These are phyloP conservation scores for Macropis europaea DNA, from an alignment of 2,888 invertebrate genomes.

Conservation along the genomic window DNA sequence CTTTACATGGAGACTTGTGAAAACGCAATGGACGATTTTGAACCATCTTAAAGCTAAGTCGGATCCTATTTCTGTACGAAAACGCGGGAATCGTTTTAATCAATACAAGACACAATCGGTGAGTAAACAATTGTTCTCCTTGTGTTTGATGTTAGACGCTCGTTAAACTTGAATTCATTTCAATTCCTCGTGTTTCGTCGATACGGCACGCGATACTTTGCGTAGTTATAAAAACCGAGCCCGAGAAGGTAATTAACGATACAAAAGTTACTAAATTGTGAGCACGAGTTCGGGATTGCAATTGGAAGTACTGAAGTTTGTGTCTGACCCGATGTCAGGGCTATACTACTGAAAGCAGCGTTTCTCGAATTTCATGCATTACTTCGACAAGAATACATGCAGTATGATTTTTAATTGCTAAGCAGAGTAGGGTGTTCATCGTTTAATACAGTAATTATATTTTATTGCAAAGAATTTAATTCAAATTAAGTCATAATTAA, in stretches of 20 bases:
- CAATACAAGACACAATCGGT: constrained; percentile 47
- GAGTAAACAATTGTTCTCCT: constrained; percentile 27
- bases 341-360: constrained; percentile 30
- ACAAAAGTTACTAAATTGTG: constrained; percentile 15
- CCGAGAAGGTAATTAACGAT: constrained; percentile 24
- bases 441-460: too few species aligned
- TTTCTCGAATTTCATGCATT: constrained; percentile 11
- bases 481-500: too few species aligned
- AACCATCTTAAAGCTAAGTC: constrained; percentile 30
- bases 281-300: not conserved
- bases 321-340: not conserved
- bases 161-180: constrained; percentile 10
- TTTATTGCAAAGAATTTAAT: too few species aligned
- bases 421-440: too few species aligned
- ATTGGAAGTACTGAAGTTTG: not conserved
- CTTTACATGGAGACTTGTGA: constrained; percentile 4
- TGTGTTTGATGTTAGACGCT: constrained; percentile 15
- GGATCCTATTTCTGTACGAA: constrained; percentile 27
- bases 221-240: constrained; percentile 33
- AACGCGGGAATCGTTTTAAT: constrained; percentile 23
- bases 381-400: not conserved
- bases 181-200: constrained; percentile 27
- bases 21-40: constrained; percentile 27
- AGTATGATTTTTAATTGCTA: too few species aligned
- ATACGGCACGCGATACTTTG: constrained; percentile 19